A percentile compares a stretch with the other conserved stretches of the same genome.
These are phyloP conservation scores for Scleropages formosus DNA, from an alignment of 2,797 vertebrate species.

Conservation along the genomic window DNA sequence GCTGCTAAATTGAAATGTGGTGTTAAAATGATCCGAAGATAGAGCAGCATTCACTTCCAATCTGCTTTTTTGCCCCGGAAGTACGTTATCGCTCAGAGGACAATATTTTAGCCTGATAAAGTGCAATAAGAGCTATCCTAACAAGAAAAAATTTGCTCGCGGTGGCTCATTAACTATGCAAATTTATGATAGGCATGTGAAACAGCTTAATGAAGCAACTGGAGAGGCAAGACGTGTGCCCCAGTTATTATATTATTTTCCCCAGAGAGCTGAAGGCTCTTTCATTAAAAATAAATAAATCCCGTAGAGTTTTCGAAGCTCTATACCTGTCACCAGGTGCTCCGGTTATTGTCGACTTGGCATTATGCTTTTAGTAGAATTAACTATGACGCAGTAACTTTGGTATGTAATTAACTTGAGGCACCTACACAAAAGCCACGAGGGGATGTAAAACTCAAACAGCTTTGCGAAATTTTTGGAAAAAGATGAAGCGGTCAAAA, in stretches of 20 bases:
- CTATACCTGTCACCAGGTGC: background rate
- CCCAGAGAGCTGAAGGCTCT: background rate
- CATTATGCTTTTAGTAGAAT: background rate
- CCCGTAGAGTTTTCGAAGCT: background rate
- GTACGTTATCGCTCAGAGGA: constrained; percentile 51
- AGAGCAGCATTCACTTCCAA: constrained; percentile 23
- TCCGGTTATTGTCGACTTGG: background rate
- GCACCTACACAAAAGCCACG: constrained; percentile 11
- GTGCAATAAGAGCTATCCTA: constrained; percentile 43
- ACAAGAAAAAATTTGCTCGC: constrained; percentile 57
- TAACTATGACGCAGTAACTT: background rate
- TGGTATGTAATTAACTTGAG: background rate
- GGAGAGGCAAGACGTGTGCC: background rate
- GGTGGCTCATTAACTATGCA: constrained; percentile 65
- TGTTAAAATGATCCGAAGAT: background rate
- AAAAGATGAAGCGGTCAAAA: no score
- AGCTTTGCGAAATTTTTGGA: no score
- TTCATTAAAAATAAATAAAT: background rate
- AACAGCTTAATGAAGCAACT: constrained; percentile 53
- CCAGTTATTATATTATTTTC: constrained; percentile 23
- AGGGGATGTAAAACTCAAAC: background rate
- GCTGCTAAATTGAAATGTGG: background rate
- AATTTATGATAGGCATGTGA: constrained; percentile 54
- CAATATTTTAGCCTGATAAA: constrained; percentile 41
- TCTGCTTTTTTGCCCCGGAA: constrained; percentile 44